Conservation (phyloP, 2,888 invertebrate species). For the Unio pictorum region DNA sequence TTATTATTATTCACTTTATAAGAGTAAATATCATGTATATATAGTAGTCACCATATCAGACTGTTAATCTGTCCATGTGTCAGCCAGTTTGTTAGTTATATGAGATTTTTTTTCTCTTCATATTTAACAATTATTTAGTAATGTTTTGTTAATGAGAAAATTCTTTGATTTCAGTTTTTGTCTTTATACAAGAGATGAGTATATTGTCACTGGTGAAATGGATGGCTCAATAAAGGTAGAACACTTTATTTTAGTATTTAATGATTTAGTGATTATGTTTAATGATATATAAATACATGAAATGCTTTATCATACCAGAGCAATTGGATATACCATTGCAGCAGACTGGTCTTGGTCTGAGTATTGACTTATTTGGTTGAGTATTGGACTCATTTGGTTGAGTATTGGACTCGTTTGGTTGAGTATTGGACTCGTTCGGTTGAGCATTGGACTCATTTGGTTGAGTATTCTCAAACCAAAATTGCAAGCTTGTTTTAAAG, state of each 20-base stretch:
- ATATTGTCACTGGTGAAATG: constrained; percentile 55
- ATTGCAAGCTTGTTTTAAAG: too few species aligned
- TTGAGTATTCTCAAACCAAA: too few species aligned
- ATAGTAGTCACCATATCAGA: background rate
- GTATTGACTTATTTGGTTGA: too few species aligned
- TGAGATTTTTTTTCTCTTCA: background rate
- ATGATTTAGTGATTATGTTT: background rate
- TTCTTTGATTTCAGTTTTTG: constrained; percentile 43
- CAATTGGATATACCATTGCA: too few species aligned
- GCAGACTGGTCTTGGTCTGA: too few species aligned
- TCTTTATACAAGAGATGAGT: constrained; percentile 49
- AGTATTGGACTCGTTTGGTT: too few species aligned
- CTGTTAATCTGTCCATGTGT: background rate
- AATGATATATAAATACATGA: background rate
- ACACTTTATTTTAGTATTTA: background rate
- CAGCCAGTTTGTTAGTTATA: background rate
- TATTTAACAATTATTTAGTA: background rate
- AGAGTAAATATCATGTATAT: background rate
- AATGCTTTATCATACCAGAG: background rate
- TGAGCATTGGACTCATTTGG: too few species aligned
- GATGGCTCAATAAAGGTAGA: constrained; percentile 56
- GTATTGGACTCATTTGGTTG: too few species aligned
- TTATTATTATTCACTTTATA: background rate
- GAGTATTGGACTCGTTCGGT: too few species aligned
- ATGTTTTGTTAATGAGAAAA: background rate